Base-by-base conservation (phyloP, 2,113 vertebrate species). In the Apaloderma vittatum region DNA sequence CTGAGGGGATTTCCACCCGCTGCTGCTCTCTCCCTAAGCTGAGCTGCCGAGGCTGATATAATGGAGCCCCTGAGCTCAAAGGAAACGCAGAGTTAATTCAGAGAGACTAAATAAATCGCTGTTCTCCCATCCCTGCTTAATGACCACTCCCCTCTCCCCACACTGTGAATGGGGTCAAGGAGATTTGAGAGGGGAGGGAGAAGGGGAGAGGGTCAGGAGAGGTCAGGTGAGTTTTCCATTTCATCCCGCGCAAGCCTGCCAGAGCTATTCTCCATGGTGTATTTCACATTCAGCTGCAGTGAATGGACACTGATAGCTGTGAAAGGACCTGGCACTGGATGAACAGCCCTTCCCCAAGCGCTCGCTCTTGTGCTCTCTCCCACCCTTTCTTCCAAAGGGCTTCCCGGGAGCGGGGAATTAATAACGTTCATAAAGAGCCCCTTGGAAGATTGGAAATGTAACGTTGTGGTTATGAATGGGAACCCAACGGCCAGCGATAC, bases 251-350 rank as follows among this genome's bases (percentile, higher is more conserved):
- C 78, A 3, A 74, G 80, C 36, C 81, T 94, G 97, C 90, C 93
- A 97, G 89, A 94, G 89, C 95, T 96, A 95, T 96, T 96, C 95
- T 97, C 94, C 92, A 95, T 90, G 90, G 84, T 96, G 93, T 17
- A 5, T 96, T 93, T 94, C 88, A 54, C 92, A 68, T 93, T 96
- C 67, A 96, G 91, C 61, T 1, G 2, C 36, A 1, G 32, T 97
- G 79, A 97, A 97, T 94, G 95, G 73, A 6, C 92, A 40, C 95
- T 81, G 97, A 94, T 75, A 54, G 97, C 96, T 95, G 92, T 97
- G 95, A 95, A 96, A 97, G 86, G 91, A 24, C 36, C 92, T 73
- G 96, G 96, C 96, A 37, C 82, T 16, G 82, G 8, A 23, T 94
- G 89, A 95, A 88, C 77, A 51, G 89, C 92, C 55, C 94, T 93